Base-by-base conservation (phyloP, 2,797 vertebrate genomes). In the Manis javanica region DNA sequence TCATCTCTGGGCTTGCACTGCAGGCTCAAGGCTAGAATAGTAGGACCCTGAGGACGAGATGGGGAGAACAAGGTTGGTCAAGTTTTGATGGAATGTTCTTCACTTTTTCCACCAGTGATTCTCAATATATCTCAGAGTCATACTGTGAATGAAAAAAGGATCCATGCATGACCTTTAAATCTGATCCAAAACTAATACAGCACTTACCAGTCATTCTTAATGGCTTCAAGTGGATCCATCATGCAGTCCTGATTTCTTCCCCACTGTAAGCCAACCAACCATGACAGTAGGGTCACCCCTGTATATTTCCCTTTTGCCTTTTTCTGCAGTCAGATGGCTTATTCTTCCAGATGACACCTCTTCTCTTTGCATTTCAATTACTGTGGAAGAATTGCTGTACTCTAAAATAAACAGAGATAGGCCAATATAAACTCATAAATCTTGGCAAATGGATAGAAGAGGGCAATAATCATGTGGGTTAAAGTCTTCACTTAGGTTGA, bases 321-420 rank as follows among this genome's bases (percentile, higher is more conserved):
- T 77, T 49, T 85, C 68, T 92, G 10, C 71, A 63, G 55, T 24
- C 37, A 55, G 57, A 42, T 57, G 16, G 24, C 53, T 92, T 87
- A 59, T 37, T 66, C 84, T 89, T 66, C 84, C 57, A 85, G 66
- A 39, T 10, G 26, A 16, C 4, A 51, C 12, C 51, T 91, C 63
- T 91, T 29, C n/a, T 94, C 63, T 86, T 96, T 94, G 82, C 68
- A 72, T 66, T 77, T 78, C 77, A 78, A 55, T 81, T 49, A 31
- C 74, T 61, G 24, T 64, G 64, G 64, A 72, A 79, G 46, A 53
- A 49, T 37, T 59, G 19, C 21, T 6, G 2, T 81, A 13, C 57
- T 93, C 39, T 91, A 68, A 90, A 93, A 83, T 71, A 90, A 90
- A 90, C 69, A 2, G 5, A 94, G 82, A 51, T 71, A 31, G 34